Evolutionary conservation across 2,113 vertebrate genomes (phyloP).

Genomic region (Phaethornis superciliosus): DNA sequence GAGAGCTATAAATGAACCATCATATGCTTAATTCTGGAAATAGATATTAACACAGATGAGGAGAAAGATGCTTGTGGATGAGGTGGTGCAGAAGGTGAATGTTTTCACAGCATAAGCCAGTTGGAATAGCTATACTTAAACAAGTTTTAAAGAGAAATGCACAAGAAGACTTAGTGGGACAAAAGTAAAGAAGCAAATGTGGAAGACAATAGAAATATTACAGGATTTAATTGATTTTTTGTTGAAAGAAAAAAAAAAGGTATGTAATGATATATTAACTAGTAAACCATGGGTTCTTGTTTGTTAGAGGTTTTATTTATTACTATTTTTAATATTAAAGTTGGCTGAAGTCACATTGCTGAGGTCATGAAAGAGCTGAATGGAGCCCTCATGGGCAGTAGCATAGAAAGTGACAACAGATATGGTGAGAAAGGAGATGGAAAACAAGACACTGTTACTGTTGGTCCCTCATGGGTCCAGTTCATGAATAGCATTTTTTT

Average conservation of each 20-base stretch:
- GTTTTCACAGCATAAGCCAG: background rate
- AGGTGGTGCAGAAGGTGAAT: background rate
- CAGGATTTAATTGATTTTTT: background rate
- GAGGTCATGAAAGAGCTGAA: background rate
- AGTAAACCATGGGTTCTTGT: background rate
- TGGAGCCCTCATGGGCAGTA: background rate
- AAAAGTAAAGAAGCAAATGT: background rate
- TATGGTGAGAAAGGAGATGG: background rate
- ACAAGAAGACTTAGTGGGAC: background rate
- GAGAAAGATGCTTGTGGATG: background rate
- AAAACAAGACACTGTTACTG: background rate
- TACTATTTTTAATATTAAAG: background rate
- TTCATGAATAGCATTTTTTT: background rate
- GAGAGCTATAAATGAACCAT: background rate
- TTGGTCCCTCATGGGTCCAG: background rate
- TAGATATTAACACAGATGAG: background rate
- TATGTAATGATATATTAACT: background rate
- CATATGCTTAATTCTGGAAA: background rate
- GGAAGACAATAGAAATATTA: background rate
- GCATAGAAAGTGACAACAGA: background rate
- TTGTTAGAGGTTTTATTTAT: background rate
- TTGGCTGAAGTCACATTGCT: background rate
- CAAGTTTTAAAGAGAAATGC: background rate
- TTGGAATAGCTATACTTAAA: background rate
- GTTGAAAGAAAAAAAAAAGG: background rate